Conservation (phyloP, 2,797 vertebrate genomes). For the Chaetophractus vellerosus region DNA sequence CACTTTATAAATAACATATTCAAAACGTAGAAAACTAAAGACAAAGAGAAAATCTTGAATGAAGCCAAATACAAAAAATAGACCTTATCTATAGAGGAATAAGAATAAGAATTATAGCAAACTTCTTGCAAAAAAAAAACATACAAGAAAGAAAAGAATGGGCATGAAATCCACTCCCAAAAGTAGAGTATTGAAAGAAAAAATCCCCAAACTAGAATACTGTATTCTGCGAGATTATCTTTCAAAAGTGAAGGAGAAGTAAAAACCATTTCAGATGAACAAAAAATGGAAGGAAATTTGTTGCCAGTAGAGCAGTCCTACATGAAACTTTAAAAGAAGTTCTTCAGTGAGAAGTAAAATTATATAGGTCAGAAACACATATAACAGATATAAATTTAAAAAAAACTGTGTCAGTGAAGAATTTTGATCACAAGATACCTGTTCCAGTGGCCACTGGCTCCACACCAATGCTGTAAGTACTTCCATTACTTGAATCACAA, state of each 20-base stretch:
- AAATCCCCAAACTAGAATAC: background rate
- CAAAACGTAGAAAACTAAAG: background rate
- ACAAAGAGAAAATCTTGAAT: background rate
- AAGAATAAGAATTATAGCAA: background rate
- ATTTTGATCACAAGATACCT: background rate
- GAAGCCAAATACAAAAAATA: too few species aligned
- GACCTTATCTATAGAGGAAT: too few species aligned
- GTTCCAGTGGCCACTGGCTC: too few species aligned
- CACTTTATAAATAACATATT: background rate
- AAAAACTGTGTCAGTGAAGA: background rate
- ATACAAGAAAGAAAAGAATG: background rate
- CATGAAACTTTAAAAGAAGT: background rate
- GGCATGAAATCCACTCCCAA: background rate
- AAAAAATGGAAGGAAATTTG: background rate
- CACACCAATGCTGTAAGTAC: too few species aligned
- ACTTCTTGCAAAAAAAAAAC: background rate
- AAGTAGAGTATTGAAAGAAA: background rate
- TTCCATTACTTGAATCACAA: too few species aligned
- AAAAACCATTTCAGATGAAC: background rate
- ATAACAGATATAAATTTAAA: too few species aligned
- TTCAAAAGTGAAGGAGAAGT: background rate
- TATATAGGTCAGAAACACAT: too few species aligned
- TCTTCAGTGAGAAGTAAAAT: background rate
- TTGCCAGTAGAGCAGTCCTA: background rate
- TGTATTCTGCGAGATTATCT: background rate